Evolutionary conservation across 1,140 invertebrate species (phyloP).

Genomic region (Spodoptera litura): DNA sequence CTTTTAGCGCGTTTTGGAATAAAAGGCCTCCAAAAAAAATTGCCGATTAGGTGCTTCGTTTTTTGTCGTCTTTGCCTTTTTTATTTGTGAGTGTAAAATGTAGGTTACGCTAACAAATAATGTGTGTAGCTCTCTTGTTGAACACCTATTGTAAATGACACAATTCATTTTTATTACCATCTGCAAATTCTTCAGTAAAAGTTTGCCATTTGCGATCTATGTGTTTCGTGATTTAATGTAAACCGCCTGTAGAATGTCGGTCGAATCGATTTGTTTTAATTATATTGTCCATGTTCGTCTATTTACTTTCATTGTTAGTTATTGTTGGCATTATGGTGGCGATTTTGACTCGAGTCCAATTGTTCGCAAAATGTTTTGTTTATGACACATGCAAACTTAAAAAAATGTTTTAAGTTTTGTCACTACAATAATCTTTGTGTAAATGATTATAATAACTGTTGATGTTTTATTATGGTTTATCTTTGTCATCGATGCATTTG

Average conservation of each 20-base stretch:
- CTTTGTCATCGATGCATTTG: background rate
- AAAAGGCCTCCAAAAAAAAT: slow-evolving; percentile 10
- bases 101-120: slow-evolving; percentile 16
- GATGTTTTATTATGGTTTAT: no score
- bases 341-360: background rate
- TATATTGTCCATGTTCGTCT: background rate
- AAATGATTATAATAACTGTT: no score
- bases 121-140: no score
- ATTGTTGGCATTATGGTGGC: background rate
- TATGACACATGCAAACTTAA: background rate
- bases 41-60: background rate
- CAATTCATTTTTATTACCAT: background rate
- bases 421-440: background rate
- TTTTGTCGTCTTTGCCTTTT: slow-evolving; percentile 1
- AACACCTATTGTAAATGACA: no score
- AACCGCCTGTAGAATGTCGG: background rate
- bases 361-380: background rate
- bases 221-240: background rate
- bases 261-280: background rate
- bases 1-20: slow-evolving; percentile 40
- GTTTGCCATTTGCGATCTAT: background rate
- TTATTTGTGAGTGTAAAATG: background rate
- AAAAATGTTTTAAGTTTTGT: background rate
- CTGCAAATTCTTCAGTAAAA: no score
- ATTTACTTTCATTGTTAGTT: background rate